Evolutionary conservation across 2,797 vertebrate species (phyloP).

Genomic region (Coracias cyanogaster): DNA sequence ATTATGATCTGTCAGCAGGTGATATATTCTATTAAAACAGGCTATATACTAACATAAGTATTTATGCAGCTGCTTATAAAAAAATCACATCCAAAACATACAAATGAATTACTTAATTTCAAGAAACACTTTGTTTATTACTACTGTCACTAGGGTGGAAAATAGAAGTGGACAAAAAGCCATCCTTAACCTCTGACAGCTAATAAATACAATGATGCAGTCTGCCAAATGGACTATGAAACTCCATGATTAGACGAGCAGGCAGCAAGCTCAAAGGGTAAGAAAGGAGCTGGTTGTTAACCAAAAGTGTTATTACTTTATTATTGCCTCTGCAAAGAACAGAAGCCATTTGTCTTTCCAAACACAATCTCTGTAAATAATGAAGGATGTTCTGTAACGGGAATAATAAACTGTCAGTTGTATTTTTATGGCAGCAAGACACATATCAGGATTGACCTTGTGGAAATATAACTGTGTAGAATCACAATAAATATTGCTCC

Average conservation of each 20-base stretch:
- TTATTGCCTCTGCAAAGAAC: slow-evolving; percentile 67
- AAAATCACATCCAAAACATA: not conserved
- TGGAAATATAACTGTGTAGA: slow-evolving; percentile 60
- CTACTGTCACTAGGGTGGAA: slow-evolving; percentile 7
- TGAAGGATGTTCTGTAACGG: slow-evolving; percentile 58
- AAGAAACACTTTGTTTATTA: slow-evolving; percentile 27
- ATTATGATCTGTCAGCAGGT: not conserved
- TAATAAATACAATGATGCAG: not conserved
- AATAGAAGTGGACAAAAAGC: slow-evolving; percentile 34
- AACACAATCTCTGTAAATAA: slow-evolving; percentile 71
- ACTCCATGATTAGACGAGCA: not conserved
- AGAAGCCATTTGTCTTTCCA: slow-evolving; percentile 67
- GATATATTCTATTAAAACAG: not conserved
- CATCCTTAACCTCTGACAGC: not conserved
- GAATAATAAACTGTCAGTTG: slow-evolving; percentile 73
- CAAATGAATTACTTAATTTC: slow-evolving; percentile 25
- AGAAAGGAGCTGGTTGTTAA: slow-evolving; percentile 57
- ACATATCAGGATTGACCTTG: not conserved
- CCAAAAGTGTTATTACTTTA: slow-evolving; percentile 54
- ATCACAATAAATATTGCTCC: slow-evolving; percentile 50
- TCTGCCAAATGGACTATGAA: not conserved
- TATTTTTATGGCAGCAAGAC: slow-evolving; percentile 60
- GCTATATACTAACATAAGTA: not conserved
- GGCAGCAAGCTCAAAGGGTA: not conserved
- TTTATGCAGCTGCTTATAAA: not conserved